Conservation (phyloP, 2,113 vertebrate species). For the Istiophorus platypterus region DNA sequence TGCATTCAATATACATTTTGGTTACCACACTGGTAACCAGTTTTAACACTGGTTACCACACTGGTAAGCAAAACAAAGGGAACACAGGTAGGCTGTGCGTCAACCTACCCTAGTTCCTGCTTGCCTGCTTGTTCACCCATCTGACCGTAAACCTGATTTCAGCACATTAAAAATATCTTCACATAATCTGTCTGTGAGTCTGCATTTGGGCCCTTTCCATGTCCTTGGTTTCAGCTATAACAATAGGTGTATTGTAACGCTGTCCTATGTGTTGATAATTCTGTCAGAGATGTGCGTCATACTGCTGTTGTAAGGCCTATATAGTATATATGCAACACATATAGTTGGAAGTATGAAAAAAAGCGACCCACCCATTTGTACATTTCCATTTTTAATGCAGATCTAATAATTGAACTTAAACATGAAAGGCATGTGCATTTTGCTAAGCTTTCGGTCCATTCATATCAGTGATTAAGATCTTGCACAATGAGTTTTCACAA, state of each 20-base stretch:
- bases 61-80: too few relatives aligned
- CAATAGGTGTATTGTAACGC: not conserved
- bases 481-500: not conserved
- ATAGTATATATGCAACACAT: not conserved
- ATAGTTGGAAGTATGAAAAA: not conserved
- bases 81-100: too few relatives aligned
- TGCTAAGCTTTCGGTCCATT: not conserved
- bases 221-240: too few relatives aligned
- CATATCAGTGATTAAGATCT: not conserved
- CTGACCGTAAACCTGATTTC: too few relatives aligned
- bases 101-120: too few relatives aligned
- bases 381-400: not conserved
- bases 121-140: too few relatives aligned
- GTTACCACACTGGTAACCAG: too few relatives aligned
- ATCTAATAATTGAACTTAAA: not conserved
- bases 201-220: too few relatives aligned
- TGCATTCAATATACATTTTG: not conserved
- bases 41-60: too few relatives aligned
- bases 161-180: too few relatives aligned
- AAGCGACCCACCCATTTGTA: too few relatives aligned
- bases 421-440: not conserved
- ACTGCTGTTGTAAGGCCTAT: not conserved
- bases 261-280: not conserved
- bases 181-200: too few relatives aligned
- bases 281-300: not conserved